These are phyloP conservation scores for Antitype chi DNA, from an alignment of 2,888 invertebrate species.

Conservation along the genomic window DNA sequence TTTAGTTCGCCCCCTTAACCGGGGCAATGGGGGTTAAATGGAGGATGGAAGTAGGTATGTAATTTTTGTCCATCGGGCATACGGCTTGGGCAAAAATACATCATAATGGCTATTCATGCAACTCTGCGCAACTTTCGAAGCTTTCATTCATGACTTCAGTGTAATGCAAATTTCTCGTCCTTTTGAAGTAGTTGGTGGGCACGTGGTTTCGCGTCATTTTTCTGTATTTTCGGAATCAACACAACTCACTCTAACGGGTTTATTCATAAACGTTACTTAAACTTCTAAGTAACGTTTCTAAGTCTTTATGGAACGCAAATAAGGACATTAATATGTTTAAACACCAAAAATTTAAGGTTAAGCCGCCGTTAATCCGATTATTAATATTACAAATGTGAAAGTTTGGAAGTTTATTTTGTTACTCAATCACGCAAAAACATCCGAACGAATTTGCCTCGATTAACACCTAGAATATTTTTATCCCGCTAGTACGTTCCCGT, in stretches of 20 bases:
- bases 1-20: no score
- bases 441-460: no score
- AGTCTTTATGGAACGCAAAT: not conserved
- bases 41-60: no score
- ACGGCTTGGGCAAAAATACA: not conserved
- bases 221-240: not conserved
- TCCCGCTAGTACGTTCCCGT: no score
- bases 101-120: not conserved
- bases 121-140: slow-evolving; percentile 21
- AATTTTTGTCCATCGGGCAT: no score
- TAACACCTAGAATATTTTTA: no score
- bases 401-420: no score
- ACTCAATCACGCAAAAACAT: no score
- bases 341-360: not conserved
- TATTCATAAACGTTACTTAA: not conserved
- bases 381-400: no score
- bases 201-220: not conserved
- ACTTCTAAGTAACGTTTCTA: not conserved
- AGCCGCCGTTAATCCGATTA: not conserved
- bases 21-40: no score
- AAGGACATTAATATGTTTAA: not conserved
- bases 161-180: not conserved
- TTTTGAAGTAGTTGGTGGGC: not conserved
- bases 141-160: slow-evolving; percentile 19
- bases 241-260: not conserved